phyloP scores from a whole-genome alignment of 2,113 vertebrate genomes.

The Glaucidium brasilianum region DNA sequence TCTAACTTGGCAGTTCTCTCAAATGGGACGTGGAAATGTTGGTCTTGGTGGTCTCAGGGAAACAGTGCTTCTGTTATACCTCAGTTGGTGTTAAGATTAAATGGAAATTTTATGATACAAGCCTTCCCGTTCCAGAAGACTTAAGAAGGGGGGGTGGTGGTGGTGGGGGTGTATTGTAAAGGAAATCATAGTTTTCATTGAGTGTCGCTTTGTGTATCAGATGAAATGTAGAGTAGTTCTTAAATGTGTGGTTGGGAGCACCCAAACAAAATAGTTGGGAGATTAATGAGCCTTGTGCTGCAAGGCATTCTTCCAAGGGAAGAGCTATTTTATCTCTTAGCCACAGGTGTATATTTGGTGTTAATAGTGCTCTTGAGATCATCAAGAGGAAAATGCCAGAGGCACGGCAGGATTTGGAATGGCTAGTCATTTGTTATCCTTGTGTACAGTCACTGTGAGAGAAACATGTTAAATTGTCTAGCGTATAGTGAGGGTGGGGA shows the following conservation, averaged over 20 bases:
- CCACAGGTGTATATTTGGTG: constrained; percentile 59
- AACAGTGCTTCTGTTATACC: not conserved
- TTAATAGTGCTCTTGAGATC: constrained; percentile 59
- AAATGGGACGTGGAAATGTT: not conserved
- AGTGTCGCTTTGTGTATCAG: not conserved
- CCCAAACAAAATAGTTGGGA: constrained; percentile 12
- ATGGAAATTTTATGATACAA: not conserved
- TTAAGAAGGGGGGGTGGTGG: not conserved
- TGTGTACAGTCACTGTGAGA: not conserved
- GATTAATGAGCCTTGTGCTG: constrained; percentile 38
- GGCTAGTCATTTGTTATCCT: constrained; percentile 48
- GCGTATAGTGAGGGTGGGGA: not conserved
- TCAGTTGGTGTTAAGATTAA: not conserved
- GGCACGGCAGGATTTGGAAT: constrained; percentile 48
- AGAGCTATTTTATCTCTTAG: constrained; percentile 51
- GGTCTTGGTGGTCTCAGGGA: not conserved
- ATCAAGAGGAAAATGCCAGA: constrained; percentile 46
- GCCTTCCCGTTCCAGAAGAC: not conserved
- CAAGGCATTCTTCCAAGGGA: constrained; percentile 39
- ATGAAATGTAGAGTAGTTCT: not conserved
- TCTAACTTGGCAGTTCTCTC: not conserved
- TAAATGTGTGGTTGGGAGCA: not conserved
- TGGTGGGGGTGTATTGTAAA: too few species aligned
- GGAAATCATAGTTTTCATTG: not conserved
- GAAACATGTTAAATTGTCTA: constrained; percentile 41